Evolutionary conservation across 2,888 invertebrate species (phyloP).

Genomic region (Mesoligia furuncula): DNA sequence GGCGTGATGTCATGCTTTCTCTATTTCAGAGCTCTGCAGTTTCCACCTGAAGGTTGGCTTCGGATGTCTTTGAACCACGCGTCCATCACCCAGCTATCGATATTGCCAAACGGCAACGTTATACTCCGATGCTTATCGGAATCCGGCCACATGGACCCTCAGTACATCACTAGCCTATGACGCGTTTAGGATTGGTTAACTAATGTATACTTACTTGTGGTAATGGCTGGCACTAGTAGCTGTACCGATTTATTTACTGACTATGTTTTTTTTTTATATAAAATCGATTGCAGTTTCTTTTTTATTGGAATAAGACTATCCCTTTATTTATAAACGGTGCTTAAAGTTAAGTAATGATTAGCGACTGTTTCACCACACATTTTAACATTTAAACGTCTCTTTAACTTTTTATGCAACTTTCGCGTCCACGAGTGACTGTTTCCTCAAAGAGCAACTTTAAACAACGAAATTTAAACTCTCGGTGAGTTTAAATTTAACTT

Average conservation of each 20-base stretch:
- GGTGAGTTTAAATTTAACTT: too few relatives aligned
- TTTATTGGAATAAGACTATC: not conserved
- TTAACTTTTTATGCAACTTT: not conserved
- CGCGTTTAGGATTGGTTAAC: constrained; percentile 47
- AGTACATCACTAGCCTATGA: constrained; percentile 92
- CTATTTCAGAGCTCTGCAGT: constrained; percentile 96
- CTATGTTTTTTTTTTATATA: too few relatives aligned
- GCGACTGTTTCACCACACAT: not conserved
- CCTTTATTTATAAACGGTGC: not conserved
- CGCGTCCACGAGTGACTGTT: not conserved
- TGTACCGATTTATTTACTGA: not conserved
- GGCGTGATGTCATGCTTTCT: constrained; percentile 15
- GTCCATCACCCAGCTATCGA: constrained; percentile 97
- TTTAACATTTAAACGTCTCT: not conserved
- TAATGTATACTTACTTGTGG: not conserved
- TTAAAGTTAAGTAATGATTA: not conserved
- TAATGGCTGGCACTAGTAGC: constrained; percentile 20
- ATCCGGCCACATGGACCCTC: constrained; percentile 96
- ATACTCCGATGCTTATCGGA: constrained; percentile 95
- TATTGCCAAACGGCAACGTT: constrained; percentile 96
- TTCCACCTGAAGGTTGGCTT: constrained; percentile 99
- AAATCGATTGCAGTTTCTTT: not conserved
- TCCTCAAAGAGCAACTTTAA: not conserved
- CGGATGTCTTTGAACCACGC: constrained; percentile 97
- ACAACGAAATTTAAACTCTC: not conserved